Evolutionary conservation across 2,888 invertebrate species (phyloP).

Genomic region (Catocala nupta): DNA sequence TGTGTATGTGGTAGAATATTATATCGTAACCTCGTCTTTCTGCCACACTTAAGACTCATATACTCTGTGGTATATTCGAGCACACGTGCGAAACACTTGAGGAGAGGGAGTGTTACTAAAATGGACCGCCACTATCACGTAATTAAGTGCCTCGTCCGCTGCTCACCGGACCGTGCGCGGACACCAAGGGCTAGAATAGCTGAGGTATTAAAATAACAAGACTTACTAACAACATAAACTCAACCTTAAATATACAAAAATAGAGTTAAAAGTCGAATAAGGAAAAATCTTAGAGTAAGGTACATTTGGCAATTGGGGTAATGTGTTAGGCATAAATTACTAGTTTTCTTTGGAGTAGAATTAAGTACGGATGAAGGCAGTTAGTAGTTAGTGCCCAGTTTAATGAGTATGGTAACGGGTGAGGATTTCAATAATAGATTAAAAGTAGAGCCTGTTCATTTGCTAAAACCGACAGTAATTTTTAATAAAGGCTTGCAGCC

Average conservation of each 20-base stretch:
- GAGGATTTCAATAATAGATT: constrained; percentile 49
- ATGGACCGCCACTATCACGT: constrained; percentile 82
- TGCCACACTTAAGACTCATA: not conserved
- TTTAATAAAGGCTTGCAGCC: constrained; percentile 1
- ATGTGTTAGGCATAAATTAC: constrained; percentile 81
- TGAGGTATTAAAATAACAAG: constrained; percentile 72
- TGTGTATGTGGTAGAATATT: constrained; percentile 16
- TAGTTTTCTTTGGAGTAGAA: constrained; percentile 79
- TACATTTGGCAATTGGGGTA: constrained; percentile 78
- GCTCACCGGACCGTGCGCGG: constrained; percentile 78
- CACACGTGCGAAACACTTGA: constrained; percentile 61
- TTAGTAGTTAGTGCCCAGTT: constrained; percentile 73
- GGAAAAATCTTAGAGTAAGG: constrained; percentile 49
- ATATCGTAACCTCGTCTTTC: too few species aligned
- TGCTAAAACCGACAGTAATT: constrained; percentile 19
- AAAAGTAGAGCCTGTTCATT: constrained; percentile 29
- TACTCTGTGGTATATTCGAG: constrained; percentile 49
- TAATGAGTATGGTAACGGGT: constrained; percentile 59
- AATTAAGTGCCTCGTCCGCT: constrained; percentile 81
- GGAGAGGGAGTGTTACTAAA: constrained; percentile 69
- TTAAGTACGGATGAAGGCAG: constrained; percentile 77
- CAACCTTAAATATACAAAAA: constrained; percentile 32
- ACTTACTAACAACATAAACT: constrained; percentile 37
- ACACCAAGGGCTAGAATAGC: constrained; percentile 67
- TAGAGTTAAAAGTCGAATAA: constrained; percentile 45